Evolutionary conservation across 2,888 invertebrate species (phyloP).

Genomic region (Heliconius sara): DNA sequence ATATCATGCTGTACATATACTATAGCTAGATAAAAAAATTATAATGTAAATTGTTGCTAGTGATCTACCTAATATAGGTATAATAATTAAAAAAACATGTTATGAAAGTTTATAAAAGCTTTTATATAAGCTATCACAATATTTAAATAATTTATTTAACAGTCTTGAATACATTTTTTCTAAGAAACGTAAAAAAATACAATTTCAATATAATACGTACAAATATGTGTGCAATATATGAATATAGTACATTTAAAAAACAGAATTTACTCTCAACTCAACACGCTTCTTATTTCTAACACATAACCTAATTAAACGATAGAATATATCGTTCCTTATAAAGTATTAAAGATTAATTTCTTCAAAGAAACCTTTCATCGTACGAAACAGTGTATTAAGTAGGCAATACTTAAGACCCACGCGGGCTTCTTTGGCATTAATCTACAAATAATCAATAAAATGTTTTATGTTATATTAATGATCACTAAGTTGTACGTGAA

Average conservation of each 20-base stretch:
- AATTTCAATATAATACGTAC: too few relatives aligned
- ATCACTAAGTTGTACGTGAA: slow-evolving; percentile 3
- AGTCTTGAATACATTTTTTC: too few relatives aligned
- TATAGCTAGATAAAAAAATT: too few relatives aligned
- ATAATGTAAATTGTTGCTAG: too few relatives aligned
- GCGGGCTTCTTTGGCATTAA: slow-evolving; percentile 45
- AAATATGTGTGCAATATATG: too few relatives aligned
- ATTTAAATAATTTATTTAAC: too few relatives aligned
- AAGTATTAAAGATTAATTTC: slow-evolving; percentile 37
- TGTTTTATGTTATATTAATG: slow-evolving; percentile 32
- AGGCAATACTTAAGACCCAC: slow-evolving; percentile 36
- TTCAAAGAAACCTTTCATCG: slow-evolving; percentile 43
- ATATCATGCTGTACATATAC: too few relatives aligned
- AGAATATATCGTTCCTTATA: slow-evolving; percentile 19
- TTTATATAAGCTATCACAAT: too few relatives aligned
- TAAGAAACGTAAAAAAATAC: too few relatives aligned
- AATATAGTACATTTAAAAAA: not conserved
- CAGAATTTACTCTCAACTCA: not conserved
- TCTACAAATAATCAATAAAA: slow-evolving; percentile 43
- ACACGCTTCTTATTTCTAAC: not conserved
- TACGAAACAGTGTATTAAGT: slow-evolving; percentile 42
- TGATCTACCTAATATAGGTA: too few relatives aligned
- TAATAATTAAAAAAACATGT: too few relatives aligned
- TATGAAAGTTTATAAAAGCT: too few relatives aligned
- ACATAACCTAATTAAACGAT: slow-evolving; percentile 27